Percentiles rank a stretch among this genome's conserved stretches.
Evolutionary conservation across 2,888 invertebrate genomes (phyloP).

Genomic region (Teleogryllus oceanicus): DNA sequence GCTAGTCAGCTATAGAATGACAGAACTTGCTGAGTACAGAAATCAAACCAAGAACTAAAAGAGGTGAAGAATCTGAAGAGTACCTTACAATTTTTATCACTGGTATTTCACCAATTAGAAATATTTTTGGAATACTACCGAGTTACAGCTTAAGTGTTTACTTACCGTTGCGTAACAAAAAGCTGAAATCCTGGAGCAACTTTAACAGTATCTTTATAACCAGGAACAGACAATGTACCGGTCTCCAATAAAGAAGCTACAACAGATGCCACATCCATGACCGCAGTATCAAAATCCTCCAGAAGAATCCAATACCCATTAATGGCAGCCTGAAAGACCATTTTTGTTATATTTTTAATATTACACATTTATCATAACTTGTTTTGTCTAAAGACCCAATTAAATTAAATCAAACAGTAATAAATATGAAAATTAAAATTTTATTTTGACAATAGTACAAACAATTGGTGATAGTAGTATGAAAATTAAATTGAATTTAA

Average conservation of each 20-base stretch:
- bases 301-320: slow-evolving; percentile 87
- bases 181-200: slow-evolving; percentile 85
- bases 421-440: too few relatives aligned
- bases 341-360: too few relatives aligned
- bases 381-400: too few relatives aligned
- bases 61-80: too few relatives aligned
- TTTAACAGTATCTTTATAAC: slow-evolving; percentile 77
- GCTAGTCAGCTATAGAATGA: not conserved
- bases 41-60: too few relatives aligned
- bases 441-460: not conserved
- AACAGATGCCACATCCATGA: slow-evolving; percentile 87
- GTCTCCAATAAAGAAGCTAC: slow-evolving; percentile 82
- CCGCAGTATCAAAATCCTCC: slow-evolving; percentile 93
- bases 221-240: slow-evolving; percentile 77
- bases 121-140: not conserved
- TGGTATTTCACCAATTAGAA: not conserved
- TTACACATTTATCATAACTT: too few relatives aligned
- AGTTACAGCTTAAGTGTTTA: not conserved
- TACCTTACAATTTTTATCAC: too few relatives aligned
- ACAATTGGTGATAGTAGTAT: too few relatives aligned
- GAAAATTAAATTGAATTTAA: too few relatives aligned
- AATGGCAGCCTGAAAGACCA: slow-evolving; percentile 63
- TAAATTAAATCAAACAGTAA: too few relatives aligned
- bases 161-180: slow-evolving; percentile 78
- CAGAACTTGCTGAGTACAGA: too few relatives aligned